Conservation (phyloP, 2,797 vertebrate species). For the Morelia viridis region DNA sequence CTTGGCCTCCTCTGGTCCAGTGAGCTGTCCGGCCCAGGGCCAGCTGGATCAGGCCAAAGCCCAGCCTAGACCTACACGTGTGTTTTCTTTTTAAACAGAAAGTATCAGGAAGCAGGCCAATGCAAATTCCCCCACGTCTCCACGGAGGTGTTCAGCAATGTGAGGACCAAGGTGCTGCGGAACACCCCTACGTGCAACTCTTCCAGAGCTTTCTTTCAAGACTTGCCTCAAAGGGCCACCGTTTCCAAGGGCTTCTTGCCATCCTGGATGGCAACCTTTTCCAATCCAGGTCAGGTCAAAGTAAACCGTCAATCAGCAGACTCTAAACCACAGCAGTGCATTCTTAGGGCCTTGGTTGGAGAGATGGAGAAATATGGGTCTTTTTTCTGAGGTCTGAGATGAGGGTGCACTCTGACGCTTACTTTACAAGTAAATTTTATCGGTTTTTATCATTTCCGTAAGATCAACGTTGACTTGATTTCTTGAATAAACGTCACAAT, state of each 20-base stretch:
- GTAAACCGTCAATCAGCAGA: not conserved
- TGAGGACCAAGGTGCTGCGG: conserved; percentile 53
- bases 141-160: conserved; percentile 82
- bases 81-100: conserved; percentile 75
- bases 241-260: conserved; percentile 49
- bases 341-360: fast-evolving
- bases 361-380: fast-evolving
- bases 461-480: not conserved
- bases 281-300: not conserved
- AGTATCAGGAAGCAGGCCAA: conserved; percentile 85
- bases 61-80: not conserved
- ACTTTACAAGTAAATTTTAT: not conserved
- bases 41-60: not conserved
- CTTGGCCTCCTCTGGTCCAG: not conserved
- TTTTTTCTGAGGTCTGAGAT: not conserved
- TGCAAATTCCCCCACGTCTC: conserved; percentile 68
- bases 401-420: not conserved
- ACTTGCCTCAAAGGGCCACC: not conserved
- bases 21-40: not conserved
- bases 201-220: not conserved
- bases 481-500: not conserved
- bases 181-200: fast-evolving
- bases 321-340: fast-evolving
- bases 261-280: conserved; percentile 25
- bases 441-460: not conserved